A percentile compares a stretch with the other conserved stretches of the same genome.
phyloP scores from a whole-genome alignment of 2,888 invertebrate genomes.

The Drosophila emarginata region DNA sequence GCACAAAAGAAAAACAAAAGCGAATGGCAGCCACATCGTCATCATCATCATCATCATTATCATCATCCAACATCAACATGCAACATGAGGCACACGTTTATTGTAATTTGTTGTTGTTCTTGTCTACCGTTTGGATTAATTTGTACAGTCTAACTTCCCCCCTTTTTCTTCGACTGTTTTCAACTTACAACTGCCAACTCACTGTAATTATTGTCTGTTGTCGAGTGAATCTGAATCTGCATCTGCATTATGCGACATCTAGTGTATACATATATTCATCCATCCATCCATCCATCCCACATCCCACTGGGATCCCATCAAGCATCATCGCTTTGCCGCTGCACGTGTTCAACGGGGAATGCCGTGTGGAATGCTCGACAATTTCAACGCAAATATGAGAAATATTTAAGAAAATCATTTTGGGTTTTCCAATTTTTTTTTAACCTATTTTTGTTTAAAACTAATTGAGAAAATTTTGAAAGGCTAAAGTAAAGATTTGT shows the following conservation, averaged over 20 bases:
- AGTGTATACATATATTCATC: slow-evolving; percentile 1
- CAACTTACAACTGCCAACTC: slow-evolving; percentile 4
- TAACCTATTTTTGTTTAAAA: background rate
- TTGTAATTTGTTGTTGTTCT: slow-evolving; percentile 61
- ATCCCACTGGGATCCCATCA: background rate
- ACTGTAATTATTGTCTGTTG: slow-evolving; percentile 1
- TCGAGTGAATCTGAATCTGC: slow-evolving; percentile 14
- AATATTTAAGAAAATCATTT: background rate
- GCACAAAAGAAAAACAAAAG: slow-evolving; percentile 51
- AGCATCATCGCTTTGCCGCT: slow-evolving; percentile 5
- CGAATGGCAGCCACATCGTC: slow-evolving; percentile 41
- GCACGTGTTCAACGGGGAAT: slow-evolving; percentile 9
- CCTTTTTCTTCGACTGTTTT: background rate
- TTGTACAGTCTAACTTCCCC: slow-evolving; percentile 48
- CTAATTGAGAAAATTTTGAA: background rate
- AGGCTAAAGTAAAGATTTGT: no score
- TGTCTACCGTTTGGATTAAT: slow-evolving; percentile 75
- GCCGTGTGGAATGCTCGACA: slow-evolving; percentile 2
- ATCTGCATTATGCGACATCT: background rate
- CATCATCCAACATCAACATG: slow-evolving; percentile 21
- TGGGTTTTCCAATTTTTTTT: background rate
- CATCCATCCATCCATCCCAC: background rate
- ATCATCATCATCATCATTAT: slow-evolving; percentile 35
- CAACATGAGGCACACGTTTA: slow-evolving; percentile 59
- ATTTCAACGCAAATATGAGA: background rate